Base-by-base conservation (phyloP, 2,888 invertebrate species). In the Melanotus villosus region DNA sequence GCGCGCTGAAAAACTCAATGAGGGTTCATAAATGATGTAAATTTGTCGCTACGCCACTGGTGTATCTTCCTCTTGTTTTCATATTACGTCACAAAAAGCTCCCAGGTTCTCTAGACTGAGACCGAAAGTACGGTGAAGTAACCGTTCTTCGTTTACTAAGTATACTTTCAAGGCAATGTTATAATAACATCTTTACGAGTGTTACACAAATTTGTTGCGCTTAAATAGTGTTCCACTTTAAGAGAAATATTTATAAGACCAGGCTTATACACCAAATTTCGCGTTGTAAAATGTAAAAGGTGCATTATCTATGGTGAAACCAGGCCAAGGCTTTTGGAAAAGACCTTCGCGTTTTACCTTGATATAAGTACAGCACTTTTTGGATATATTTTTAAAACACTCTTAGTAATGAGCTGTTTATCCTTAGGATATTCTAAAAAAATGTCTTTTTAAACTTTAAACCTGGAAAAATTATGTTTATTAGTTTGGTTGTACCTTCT, bases 1-100 rank as follows among this genome's bases (percentile, higher is more conserved):
- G 74, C 72, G 73, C 73, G 70, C 65, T 65, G 76, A 77, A 79
- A 77, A 78, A 77, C 77, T 73, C 74, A 74, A 77, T 74, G 76
- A 75, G 71, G 76, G 72, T 74, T 75, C 71, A 73, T 76, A 76
- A 76, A 72, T 70, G 73, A 66, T 68, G 65, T 68, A 73, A 65
- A 66, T 70, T 70, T 70, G 50, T 45, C 60, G 38, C 34, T 71
- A 65, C 64, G 59, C 64, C 47, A 16, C 65, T 58, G 47, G 54
- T 68, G 59, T 19, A 32, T 67, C 71, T 67, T 59, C 58, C 60
- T 65, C 62, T 58, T 59, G 54, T 47, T 56, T 34, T 4, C n/a
- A 32, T 43, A 23, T 32, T 43, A 60, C 62, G 58, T 66, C 63
- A 30, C 63, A 65, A 54, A 14, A 32, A 32, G 6, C 32, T 32